Conservation (phyloP, 2,888 invertebrate species). For the Pantelozetes paolii region DNA sequence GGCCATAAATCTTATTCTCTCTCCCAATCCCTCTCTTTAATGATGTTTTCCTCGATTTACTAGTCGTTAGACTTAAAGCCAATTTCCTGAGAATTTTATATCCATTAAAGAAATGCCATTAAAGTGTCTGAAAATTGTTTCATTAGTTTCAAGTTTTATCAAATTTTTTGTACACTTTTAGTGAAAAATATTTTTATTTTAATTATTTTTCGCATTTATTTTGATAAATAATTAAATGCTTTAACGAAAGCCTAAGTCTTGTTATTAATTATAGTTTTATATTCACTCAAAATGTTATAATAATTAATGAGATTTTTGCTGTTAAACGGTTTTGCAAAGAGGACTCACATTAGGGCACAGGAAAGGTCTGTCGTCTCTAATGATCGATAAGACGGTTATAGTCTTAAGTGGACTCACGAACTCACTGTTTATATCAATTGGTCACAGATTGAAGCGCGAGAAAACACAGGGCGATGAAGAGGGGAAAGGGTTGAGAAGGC, state of each 20-base stretch:
- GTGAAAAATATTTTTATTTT: background rate
- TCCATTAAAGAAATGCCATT: too few species aligned
- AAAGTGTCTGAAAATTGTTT: background rate
- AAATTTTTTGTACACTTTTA: background rate
- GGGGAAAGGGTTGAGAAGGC: slow-evolving; percentile 3
- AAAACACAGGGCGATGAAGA: too few species aligned
- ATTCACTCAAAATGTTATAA: background rate
- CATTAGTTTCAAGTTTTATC: background rate
- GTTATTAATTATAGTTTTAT: background rate
- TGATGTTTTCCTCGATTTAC: background rate
- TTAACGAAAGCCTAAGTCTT: too few species aligned
- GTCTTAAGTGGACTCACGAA: slow-evolving; percentile 14
- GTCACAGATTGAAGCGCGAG: slow-evolving; percentile 8
- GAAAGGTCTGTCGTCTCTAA: background rate
- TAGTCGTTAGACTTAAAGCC: background rate
- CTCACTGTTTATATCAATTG: background rate
- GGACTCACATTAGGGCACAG: background rate
- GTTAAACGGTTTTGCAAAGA: background rate
- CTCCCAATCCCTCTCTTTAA: slow-evolving; percentile 1
- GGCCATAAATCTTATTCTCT: slow-evolving; percentile 1
- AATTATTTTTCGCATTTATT: too few species aligned
- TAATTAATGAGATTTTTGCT: background rate
- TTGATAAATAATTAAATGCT: too few species aligned
- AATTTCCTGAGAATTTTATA: too few species aligned
- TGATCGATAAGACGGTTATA: slow-evolving; percentile 19